Conservation (phyloP, 2,113 vertebrate genomes). For the Lanius collurio region DNA sequence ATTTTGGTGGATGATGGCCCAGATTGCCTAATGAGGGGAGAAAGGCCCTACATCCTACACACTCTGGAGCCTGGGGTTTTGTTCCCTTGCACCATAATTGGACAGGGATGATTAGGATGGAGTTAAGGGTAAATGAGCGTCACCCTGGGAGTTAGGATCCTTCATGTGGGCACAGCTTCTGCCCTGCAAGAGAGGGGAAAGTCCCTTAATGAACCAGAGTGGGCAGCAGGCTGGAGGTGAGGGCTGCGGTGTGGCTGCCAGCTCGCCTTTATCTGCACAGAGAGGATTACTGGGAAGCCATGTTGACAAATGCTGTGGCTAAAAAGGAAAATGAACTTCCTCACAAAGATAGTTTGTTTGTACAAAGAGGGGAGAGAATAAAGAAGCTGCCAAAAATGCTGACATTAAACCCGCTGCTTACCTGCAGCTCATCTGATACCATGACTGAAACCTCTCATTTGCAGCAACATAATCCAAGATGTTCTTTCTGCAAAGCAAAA, state of each 20-base stretch:
- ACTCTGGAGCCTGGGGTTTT: neutral
- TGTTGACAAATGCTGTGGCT: neutral
- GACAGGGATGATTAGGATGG: neutral
- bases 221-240: neutral
- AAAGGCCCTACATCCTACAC: neutral
- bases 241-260: neutral
- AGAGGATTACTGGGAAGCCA: neutral
- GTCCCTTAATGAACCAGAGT: neutral
- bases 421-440: slow-evolving; percentile 21
- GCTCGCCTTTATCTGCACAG: neutral
- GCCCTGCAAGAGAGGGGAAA: neutral
- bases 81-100: neutral
- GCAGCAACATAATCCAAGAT: slow-evolving; percentile 20
- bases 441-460: slow-evolving; percentile 21
- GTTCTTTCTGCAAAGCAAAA: neutral
- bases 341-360: slow-evolving; percentile 10
- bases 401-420: slow-evolving; percentile 18
- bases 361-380: neutral
- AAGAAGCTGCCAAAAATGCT: slow-evolving; percentile 33
- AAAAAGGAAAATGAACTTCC: slow-evolving; percentile 28
- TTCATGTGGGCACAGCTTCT: neutral
- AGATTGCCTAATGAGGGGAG: neutral
- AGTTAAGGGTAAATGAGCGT: neutral
- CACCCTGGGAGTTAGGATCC: neutral
- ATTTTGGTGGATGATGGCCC: neutral